A percentile compares a stretch with the other conserved stretches of the same genome.
phyloP scores from a whole-genome alignment of 37 sponge, comb jelly and placozoan species.

The Lycopodina hypogea region DNA sequence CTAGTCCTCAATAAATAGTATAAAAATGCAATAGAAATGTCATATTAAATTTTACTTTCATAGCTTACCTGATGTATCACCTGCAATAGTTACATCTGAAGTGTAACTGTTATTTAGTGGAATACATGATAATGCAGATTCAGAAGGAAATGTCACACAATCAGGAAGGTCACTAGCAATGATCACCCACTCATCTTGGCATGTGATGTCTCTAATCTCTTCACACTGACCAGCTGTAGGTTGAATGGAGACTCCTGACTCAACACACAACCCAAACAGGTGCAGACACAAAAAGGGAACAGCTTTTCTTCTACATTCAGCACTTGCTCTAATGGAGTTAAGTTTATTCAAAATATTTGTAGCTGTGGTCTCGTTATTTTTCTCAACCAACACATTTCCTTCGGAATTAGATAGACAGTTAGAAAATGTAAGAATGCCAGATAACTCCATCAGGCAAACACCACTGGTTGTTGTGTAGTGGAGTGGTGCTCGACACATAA shows the following conservation, averaged over 20 bases:
- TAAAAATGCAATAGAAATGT: too few species aligned
- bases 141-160: background rate
- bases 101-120: background rate
- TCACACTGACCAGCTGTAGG: constrained; percentile 13
- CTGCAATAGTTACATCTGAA: too few species aligned
- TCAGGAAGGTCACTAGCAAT: background rate
- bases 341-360: background rate
- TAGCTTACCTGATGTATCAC: too few species aligned
- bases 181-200: background rate
- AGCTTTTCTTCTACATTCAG: constrained; percentile 4
- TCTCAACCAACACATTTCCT: background rate
- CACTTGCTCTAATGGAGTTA: background rate
- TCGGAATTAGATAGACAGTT: background rate
- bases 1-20: too few species aligned
- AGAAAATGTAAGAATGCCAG: background rate
- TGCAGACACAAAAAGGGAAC: constrained; percentile 27
- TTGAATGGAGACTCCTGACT: background rate
- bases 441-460: background rate
- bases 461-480: background rate
- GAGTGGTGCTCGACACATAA: too few species aligned
- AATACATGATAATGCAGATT: background rate
- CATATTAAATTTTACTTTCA: too few species aligned
- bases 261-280: constrained; percentile 9
- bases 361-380: background rate
- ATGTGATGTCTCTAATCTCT: background rate